Base-by-base conservation (phyloP, 2,797 vertebrate species). In the Leptodactylus fallax region DNA sequence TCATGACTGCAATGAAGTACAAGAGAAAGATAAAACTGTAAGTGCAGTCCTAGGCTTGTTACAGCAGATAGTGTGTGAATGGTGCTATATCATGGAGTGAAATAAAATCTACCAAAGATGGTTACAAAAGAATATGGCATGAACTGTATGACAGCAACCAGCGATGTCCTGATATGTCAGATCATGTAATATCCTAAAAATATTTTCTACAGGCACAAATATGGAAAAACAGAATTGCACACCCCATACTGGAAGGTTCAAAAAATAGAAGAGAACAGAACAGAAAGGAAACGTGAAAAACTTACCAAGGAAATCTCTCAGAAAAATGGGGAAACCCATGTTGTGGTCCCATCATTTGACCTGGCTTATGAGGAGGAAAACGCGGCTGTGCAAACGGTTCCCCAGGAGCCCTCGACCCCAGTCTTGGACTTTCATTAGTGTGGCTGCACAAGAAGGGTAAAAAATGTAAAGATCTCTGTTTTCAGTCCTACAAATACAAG, bases 221-320 rank as follows among this genome's bases (percentile, higher is more conserved):
- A 67, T 67, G 13, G 65, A 12, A 67, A 67, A 14, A n/a, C 9
- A 65, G 36, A 65, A 65, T 10, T 4, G 7, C 9, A 65, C 8
- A 23, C 1, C 60, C 19, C 21, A 6, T n/a, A n/a, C n/a, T n/a
- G n/a, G n/a, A n/a, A n/a, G n/a, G n/a, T 21, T 61, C n/a, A 69
- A 27, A 27, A 69, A 36, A 7, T n/a, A n/a, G n/a, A n/a, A n/a
- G n/a, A n/a, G n/a, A 27, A 36, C 6, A 27, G 36, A 13, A 69
- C 17, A 12, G 17, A 14, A 27, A 25, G 10, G 0, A 61, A 60
- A 60, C 56, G 10, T 9, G 7, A 19, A 51, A 7, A 19, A 16
- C 82, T 83, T 19, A 83, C 82, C 67, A 36, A 47, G 82, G 82
- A n/a, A 19, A 21, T 23, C 67, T 45, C 55, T 12, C 53, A 58